Evolutionary conservation across 2,113 vertebrate species (phyloP), one percentile per base, ranked within the genome.

Genomic region (Eupsittula cactorum): DNA sequence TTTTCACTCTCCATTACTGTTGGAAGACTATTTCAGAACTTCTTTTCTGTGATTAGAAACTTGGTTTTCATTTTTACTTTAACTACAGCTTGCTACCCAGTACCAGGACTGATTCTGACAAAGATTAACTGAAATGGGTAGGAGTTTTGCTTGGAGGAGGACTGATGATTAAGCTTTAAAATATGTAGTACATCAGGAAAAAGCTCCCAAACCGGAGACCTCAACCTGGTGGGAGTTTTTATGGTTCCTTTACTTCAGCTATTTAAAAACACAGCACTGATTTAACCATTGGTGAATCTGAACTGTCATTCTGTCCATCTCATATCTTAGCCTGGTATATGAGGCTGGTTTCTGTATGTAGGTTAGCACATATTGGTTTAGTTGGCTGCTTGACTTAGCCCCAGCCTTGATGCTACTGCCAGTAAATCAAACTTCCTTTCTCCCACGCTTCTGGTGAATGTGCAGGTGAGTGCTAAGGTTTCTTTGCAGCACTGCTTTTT

Each of bases 161-260:
- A 59, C 84, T 95, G 94, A 89, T 95, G 93, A 94, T 90, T 94
- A 96, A 96, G 76, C 95, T 94, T 83, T 57, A 68, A 94, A 96
- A 75, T 93, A 97, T 84, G 80, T 71, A 70, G 59, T 63, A 20
- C 49, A 67, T 42, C 77, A 88, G 65, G 88, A 84, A 85, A 86
- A 88, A 90, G 55, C 76, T 93, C 64, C 35, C 87, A 77, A 64
- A 49, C 35, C 62, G 67, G 52, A 87, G 62, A 73, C 70, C 46
- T 94, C 64, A 70, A 87, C 35, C 35, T 81, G 47, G n/a, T 80
- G 73, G 68, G 82, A 95, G 78, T 82, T 91, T 91, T 96, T 87
- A 88, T 29, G 81, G 63, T 82, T 82, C 70, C n/a, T 59, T 80
- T 79, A 65, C 75, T 80, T 73, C 25, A 85, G 41, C 53, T 89